Percentiles rank a stretch among this genome's conserved stretches.
Evolutionary conservation across 37 sponge, comb jelly and placozoan species (phyloP).

Genomic region (Theonella swinhoei): DNA sequence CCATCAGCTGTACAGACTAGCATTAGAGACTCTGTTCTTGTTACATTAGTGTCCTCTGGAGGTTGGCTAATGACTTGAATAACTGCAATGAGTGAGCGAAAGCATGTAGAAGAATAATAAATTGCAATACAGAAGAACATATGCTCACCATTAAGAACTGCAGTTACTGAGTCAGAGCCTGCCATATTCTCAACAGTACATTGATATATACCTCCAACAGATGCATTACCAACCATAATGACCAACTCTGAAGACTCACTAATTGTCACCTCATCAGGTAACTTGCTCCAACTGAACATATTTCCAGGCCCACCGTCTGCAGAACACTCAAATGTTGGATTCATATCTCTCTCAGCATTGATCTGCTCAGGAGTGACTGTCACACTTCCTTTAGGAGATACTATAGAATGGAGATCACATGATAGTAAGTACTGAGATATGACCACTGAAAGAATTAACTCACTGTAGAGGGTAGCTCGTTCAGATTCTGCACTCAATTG

Average conservation of each 20-base stretch:
- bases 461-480: no score
- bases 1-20: constrained; percentile 49
- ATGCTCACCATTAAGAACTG: constrained; percentile 17
- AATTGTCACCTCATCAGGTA: constrained; percentile 10
- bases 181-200: constrained; percentile 71
- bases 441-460: no score
- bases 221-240: constrained; percentile 26
- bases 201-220: constrained; percentile 63
- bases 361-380: constrained; percentile 7
- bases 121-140: not conserved
- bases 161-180: constrained; percentile 28
- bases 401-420: constrained; percentile 6
- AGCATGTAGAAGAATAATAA: not conserved
- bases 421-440: not conserved
- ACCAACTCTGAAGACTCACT: constrained; percentile 3
- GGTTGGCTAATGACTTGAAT: constrained; percentile 11
- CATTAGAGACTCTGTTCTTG: not conserved
- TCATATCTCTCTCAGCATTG: not conserved
- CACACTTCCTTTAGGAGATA: constrained; percentile 41
- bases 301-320: constrained; percentile 57
- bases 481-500: no score
- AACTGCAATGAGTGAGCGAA: constrained; percentile 30
- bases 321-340: constrained; percentile 37
- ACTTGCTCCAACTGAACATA: constrained; percentile 33
- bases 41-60: constrained; percentile 34